Conservation (phyloP, 2,888 invertebrate genomes). For the Junonia oenone region DNA sequence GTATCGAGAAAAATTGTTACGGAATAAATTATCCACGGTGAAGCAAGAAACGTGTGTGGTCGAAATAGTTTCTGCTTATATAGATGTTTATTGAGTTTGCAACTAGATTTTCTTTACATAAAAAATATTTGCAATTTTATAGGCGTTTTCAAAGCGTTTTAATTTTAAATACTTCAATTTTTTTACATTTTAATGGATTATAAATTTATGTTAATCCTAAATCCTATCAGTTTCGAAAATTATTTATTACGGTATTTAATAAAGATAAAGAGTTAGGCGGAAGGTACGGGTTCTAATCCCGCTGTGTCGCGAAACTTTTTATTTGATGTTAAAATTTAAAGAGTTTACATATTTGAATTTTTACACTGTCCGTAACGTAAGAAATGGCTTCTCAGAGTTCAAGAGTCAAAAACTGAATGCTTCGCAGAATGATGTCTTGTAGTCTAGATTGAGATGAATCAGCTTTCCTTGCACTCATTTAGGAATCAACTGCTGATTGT, state of each 20-base stretch:
- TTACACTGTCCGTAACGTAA: no score
- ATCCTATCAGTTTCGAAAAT: no score
- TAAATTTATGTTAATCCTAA: no score
- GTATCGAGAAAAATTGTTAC: constrained; percentile 34
- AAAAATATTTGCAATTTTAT: not conserved
- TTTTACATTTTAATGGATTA: no score
- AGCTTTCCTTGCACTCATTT: constrained; percentile 32
- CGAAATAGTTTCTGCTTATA: constrained; percentile 41
- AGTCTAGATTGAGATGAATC: constrained; percentile 49
- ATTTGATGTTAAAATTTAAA: no score
- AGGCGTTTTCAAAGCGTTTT: not conserved
- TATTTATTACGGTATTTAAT: no score
- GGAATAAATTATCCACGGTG: constrained; percentile 28
- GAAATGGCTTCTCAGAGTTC: constrained; percentile 4
- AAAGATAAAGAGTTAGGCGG: no score
- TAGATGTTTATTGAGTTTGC: constrained; percentile 31
- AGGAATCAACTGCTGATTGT: constrained; percentile 36
- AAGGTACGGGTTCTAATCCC: no score
- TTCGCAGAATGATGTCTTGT: constrained; percentile 61
- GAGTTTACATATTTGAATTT: no score
- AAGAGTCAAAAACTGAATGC: constrained; percentile 39
- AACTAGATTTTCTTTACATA: constrained; percentile 5
- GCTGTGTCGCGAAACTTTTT: no score
- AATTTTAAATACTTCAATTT: not conserved
- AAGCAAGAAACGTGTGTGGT: constrained; percentile 39